Evolutionary conservation across 2,888 invertebrate species (phyloP), one percentile per base, ranked within the genome.

Genomic region (Tethea ocularis): DNA sequence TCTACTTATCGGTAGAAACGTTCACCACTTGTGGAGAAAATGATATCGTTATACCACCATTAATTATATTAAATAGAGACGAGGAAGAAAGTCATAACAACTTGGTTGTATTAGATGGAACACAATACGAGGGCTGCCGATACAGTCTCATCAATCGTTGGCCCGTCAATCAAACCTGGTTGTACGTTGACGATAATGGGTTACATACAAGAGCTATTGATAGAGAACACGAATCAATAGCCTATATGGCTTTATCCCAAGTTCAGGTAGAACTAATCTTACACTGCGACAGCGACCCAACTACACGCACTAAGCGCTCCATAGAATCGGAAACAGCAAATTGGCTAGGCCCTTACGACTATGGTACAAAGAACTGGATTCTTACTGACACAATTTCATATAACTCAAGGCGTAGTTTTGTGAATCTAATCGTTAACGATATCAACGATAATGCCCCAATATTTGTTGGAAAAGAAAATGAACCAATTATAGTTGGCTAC

Each of bases 401-500:
- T 69, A 84, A 91, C 59, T 71, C 87, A 0, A 80, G 86, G 63
- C 77, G 86, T 52, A 91, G 89, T 66, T 76, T 91, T 38, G 86
- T 94, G 1, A 91, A 91, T 63, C 74, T 94, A 52, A 89, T 94
- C 60, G 91, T 94, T 0, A 89, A 90, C 22, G 94, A 94, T 65
- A 90, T 91, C n/a, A 94, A 94, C 68, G 94, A 94, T 65, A 91
- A 94, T 66, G 51, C 66, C 5, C 94, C 94, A 0, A 79, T 87
- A 76, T 94, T 94, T 66, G 64, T 80, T 26, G 83, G 79, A 2
- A 86, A 84, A 57, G 84, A 83, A 60, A 71, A 74, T 13, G 86
- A 87, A 63, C 87, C 91, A 2, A 75, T 94, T 52, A 77, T 76
- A 0, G 86, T 94, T 2, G 94, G 94, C 10, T 94, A 94, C 74